Conservation (phyloP, 2,113 vertebrate genomes). For the Actenoides lindsayi region DNA sequence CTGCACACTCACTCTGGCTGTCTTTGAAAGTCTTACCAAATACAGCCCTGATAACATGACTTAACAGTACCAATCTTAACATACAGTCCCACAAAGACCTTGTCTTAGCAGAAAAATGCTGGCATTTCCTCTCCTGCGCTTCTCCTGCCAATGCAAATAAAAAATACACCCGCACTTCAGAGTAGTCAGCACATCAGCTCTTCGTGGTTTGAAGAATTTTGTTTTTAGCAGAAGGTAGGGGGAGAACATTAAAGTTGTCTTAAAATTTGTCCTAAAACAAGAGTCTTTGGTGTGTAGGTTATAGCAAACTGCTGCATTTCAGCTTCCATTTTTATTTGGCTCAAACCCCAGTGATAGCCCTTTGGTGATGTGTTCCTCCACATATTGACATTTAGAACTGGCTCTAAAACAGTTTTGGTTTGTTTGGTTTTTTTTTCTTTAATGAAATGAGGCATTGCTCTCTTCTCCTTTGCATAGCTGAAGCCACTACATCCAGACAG, state of each 20-base stretch:
- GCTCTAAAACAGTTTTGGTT: not conserved
- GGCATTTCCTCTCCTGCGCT: not conserved
- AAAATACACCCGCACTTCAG: not conserved
- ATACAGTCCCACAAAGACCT: not conserved
- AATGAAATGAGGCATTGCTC: not conserved
- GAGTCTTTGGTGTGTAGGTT: not conserved
- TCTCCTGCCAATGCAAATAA: not conserved
- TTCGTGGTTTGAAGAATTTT: not conserved
- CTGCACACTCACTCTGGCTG: not conserved
- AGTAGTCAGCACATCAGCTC: accelerated
- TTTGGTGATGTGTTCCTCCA: not conserved
- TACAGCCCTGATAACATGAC: not conserved
- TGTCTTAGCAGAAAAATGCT: not conserved
- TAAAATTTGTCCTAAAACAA: not conserved
- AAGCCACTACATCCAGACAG: not conserved
- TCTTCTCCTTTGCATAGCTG: not conserved
- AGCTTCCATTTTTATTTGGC: not conserved
- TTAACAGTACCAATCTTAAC: not conserved
- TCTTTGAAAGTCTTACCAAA: not conserved
- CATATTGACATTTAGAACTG: not conserved
- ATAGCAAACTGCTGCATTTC: not conserved
- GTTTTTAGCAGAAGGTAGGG: not conserved
- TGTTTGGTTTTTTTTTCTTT: too few relatives aligned
- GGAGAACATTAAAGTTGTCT: not conserved
- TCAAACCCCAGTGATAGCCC: not conserved